These are phyloP conservation scores for Oxycera nigricornis DNA, from an alignment of 2,888 invertebrate genomes.

Conservation along the genomic window DNA sequence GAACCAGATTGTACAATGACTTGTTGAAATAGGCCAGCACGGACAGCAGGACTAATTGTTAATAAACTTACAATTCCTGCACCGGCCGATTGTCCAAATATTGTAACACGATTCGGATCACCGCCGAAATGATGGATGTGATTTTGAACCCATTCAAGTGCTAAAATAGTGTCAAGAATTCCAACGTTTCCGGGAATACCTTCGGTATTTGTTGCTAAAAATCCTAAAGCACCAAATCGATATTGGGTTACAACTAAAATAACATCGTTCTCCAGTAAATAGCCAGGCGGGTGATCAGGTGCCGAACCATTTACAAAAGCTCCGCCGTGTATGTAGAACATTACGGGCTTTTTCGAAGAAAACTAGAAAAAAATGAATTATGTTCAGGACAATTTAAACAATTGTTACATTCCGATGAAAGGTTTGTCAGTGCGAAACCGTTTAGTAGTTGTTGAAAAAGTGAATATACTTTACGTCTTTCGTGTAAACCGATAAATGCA, in stretches of 20 bases:
- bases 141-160: constrained; percentile 64
- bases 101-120: constrained; percentile 62
- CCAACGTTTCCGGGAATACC: constrained; percentile 66
- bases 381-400: no score
- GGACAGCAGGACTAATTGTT: constrained; percentile 60
- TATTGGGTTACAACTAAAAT: constrained; percentile 64
- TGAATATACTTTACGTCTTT: constrained; percentile 57
- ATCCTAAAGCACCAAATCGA: constrained; percentile 64
- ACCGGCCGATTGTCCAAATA: constrained; percentile 67
- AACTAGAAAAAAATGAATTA: constrained; percentile 53
- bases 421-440: no score
- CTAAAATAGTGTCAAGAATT: constrained; percentile 63
- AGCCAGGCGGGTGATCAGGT: constrained; percentile 58
- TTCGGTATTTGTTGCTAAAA: constrained; percentile 62
- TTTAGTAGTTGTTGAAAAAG: no score
- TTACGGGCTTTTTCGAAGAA: constrained; percentile 57
- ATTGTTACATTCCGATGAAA: no score
- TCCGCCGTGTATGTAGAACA: constrained; percentile 63
- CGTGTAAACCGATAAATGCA: constrained; percentile 58
- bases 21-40: constrained; percentile 59
- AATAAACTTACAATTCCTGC: constrained; percentile 62
- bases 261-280: constrained; percentile 63
- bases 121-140: constrained; percentile 65
- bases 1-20: constrained; percentile 66
- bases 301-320: constrained; percentile 60